Percentiles rank a stretch among this genome's conserved stretches.
Evolutionary conservation across 30 jellyfish, hydroid and myxozoan species (phyloP).

Genomic region (Chironex yamaguchii): DNA sequence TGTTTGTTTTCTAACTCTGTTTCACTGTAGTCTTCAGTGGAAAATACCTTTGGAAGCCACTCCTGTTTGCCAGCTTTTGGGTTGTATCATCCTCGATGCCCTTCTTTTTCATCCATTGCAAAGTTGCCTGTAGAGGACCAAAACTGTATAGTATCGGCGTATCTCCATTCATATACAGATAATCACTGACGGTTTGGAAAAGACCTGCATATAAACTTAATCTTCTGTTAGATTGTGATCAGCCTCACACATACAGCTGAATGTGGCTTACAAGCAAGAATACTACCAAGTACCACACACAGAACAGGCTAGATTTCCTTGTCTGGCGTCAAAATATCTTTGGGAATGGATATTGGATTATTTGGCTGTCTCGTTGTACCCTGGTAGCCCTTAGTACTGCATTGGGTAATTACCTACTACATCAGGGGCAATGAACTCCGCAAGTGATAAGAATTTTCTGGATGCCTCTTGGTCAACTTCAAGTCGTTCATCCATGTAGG

Average conservation of each 20-base stretch:
- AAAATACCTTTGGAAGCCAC: not conserved
- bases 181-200: not conserved
- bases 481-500: not conserved
- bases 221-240: not conserved
- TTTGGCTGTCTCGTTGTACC: not conserved
- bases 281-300: not conserved
- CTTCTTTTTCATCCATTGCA: not conserved
- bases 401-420: not conserved
- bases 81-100: not conserved
- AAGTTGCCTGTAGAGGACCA: not conserved
- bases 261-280: no score
- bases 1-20: not conserved
- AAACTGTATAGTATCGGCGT: not conserved
- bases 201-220: not conserved
- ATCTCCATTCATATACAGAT: not conserved
- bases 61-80: not conserved
- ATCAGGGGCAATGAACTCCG: not conserved
- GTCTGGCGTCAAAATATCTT: not conserved
- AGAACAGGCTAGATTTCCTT: not conserved
- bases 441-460: not conserved
- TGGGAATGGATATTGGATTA: no score
- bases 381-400: not conserved
- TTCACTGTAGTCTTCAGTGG: not conserved
- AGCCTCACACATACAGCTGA: no score
- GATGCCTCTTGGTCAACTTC: not conserved